A percentile compares a stretch with the other conserved stretches of the same genome.
phyloP scores from a whole-genome alignment of 2,888 invertebrate genomes.

The Drosophila incognita region DNA sequence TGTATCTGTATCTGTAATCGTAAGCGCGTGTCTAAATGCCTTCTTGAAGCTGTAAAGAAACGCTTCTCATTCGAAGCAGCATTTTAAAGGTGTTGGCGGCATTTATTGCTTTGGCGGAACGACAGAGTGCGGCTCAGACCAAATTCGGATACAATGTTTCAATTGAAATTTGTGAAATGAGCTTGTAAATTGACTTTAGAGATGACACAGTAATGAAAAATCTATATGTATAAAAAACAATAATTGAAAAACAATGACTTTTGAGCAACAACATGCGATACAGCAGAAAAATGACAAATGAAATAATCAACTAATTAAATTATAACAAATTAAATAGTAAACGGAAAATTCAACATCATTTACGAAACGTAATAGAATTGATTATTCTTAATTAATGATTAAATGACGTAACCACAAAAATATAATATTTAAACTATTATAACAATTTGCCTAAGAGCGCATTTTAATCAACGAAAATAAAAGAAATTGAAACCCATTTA shows the following conservation, averaged over 20 bases:
- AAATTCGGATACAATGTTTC: constrained; percentile 67
- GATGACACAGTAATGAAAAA: constrained; percentile 23
- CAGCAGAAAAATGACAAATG: constrained; percentile 9
- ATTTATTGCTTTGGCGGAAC: constrained; percentile 5
- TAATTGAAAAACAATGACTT: constrained; percentile 30
- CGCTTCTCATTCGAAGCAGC: constrained; percentile 12
- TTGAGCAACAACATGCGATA: constrained; percentile 39
- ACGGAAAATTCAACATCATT: background rate
- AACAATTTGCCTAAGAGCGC: constrained; percentile 12
- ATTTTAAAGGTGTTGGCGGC: constrained; percentile 51
- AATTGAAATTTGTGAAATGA: constrained; percentile 52
- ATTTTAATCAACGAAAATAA: background rate
- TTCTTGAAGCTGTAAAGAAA: constrained; percentile 6
- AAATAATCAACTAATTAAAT: background rate
- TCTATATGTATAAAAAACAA: constrained; percentile 12
- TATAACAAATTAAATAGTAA: background rate
- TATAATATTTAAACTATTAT: background rate
- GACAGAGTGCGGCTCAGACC: constrained; percentile 43
- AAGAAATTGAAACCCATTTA: constrained; percentile 15
- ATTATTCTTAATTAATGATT: background rate
- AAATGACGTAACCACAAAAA: background rate
- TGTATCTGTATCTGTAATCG: constrained; percentile 30
- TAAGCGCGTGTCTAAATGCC: constrained; percentile 67
- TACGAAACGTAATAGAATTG: background rate
- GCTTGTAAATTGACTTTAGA: constrained; percentile 44